Base-by-base conservation (phyloP, 1,140 invertebrate species). In the Solenopsis invicta region DNA sequence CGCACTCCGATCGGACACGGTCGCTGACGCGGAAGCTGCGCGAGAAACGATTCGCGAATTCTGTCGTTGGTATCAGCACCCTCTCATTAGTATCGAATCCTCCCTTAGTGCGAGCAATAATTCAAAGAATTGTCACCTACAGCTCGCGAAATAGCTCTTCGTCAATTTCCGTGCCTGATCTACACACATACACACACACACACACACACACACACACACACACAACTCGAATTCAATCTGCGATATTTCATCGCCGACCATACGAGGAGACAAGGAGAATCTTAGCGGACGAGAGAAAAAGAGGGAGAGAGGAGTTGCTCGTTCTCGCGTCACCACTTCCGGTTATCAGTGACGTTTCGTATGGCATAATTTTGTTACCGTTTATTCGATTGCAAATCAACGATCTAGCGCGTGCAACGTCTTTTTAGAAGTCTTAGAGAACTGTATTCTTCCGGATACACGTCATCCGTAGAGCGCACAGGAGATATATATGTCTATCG, bases 391-490 rank as follows among this genome's bases (percentile, higher is more conserved):
- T 64, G 34, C 4, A 61, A 67, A 62, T 62, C 29, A 66, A 54
- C 59, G 59, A 78, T 78, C 24, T 78, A 56, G 69, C 41, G 50
- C 21, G 67, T 13, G 5, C 52, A 18, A 64, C 4, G 12, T 82
- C 67, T 81, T n/a, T 50, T 59, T 81, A 71, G 37, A 10, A 72
- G 3, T 37, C 41, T 72, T 72, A 72, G 37, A 48, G 59, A 45
- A 78, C 0, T 74, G 52, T 48, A 48, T 37, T 56, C 41, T 82
- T 34, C 41, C 67, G 54, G 67, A 61, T 34, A 59, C 67, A 59
- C 80, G 54, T 82, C 24, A 72, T 61, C 13, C 24, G 67, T 82
- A 74, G 67, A 74, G 41, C 34, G 18, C 67, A 48, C 69, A 48
- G 13, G 67, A 52, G 41, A 72, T 45, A 48, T n/a, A 81, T n/a